phyloP scores from a whole-genome alignment of 2,113 vertebrate genomes.

The Cheilinus undulatus region DNA sequence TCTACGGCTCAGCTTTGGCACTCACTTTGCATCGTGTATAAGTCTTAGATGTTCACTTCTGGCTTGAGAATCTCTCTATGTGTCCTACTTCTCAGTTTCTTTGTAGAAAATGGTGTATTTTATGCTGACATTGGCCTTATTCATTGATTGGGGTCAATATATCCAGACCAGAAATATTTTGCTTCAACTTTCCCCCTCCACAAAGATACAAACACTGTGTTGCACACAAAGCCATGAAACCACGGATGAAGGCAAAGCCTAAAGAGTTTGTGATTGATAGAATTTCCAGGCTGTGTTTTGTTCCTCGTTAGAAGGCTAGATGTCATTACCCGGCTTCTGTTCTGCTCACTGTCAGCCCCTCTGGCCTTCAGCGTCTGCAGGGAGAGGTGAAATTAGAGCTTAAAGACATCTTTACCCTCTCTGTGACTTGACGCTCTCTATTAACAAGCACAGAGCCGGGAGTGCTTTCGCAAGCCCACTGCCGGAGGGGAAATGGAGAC shows the following conservation, averaged over 20 bases:
- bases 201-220: neutral
- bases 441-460: constrained; percentile 37
- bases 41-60: constrained; percentile 42
- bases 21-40: constrained; percentile 64
- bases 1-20: constrained; percentile 47
- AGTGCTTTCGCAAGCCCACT: constrained; percentile 12
- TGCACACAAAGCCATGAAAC: constrained; percentile 16
- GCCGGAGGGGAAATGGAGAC: constrained; percentile 29
- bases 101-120: constrained; percentile 12
- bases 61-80: constrained; percentile 14
- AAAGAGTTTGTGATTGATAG: constrained; percentile 49
- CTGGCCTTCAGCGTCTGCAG: constrained; percentile 59
- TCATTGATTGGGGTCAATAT: constrained; percentile 21
- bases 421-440: constrained; percentile 68
- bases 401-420: constrained; percentile 76
- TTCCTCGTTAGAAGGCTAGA: constrained; percentile 64
- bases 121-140: constrained; percentile 7
- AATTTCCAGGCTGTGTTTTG: constrained; percentile 56
- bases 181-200: neutral
- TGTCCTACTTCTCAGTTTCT: constrained; percentile 51
- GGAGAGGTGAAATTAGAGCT: constrained; percentile 70
- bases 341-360: constrained; percentile 47
- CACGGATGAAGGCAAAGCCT: constrained; percentile 28
- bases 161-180: neutral
- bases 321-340: constrained; percentile 71